phyloP scores from a whole-genome alignment of 2,113 vertebrate genomes.

The Rhineura floridana region DNA sequence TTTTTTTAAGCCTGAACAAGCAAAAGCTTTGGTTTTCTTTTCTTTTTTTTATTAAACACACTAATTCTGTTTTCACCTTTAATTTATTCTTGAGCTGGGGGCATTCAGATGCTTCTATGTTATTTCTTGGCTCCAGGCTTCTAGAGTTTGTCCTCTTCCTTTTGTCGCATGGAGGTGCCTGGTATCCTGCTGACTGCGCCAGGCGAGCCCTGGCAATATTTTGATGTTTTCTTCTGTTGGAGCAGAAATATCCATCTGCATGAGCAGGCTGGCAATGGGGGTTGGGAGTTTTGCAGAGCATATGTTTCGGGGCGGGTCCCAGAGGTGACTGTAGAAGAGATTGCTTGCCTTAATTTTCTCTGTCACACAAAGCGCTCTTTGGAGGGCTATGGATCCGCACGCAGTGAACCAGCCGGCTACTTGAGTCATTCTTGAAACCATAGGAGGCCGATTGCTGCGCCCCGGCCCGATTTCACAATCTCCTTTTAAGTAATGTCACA shows the following conservation, averaged over 20 bases:
- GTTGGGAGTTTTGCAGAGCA: not conserved
- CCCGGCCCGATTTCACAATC: not conserved
- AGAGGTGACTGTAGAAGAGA: not conserved
- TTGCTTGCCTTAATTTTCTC: not conserved
- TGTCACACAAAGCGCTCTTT: not conserved
- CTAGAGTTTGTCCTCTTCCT: not conserved
- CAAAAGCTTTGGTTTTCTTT: not conserved
- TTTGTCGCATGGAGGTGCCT: not conserved
- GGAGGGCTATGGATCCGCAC: not conserved
- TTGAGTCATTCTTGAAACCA: not conserved
- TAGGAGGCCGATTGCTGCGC: no score
- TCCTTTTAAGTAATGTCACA: not conserved
- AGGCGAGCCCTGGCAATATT: slow-evolving; percentile 8
- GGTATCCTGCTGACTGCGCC: not conserved
- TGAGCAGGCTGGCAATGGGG: not conserved
- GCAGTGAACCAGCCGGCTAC: not conserved
- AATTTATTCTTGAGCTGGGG: no score
- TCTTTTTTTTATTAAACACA: no score
- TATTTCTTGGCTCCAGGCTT: no score
- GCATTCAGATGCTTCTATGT: not conserved
- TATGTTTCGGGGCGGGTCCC: not conserved
- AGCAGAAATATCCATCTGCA: slow-evolving; percentile 6
- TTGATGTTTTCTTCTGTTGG: not conserved
- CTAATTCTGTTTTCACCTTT: no score
- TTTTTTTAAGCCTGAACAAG: no score